Base-by-base conservation (phyloP, 2,888 invertebrate genomes). In the Campoletis raptor region DNA sequence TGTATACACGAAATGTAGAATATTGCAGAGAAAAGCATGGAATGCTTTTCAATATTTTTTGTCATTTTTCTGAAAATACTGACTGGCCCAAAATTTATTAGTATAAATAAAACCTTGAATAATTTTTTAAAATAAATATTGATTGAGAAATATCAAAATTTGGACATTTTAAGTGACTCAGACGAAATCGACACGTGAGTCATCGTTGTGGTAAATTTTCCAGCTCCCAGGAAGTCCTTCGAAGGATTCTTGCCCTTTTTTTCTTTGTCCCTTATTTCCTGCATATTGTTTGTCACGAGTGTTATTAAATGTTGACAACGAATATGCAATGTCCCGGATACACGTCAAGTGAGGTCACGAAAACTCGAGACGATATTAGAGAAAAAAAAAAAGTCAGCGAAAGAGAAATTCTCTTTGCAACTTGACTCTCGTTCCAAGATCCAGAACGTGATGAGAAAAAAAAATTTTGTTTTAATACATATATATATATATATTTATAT, bases 1-100 rank as follows among this genome's bases (percentile, higher is more conserved):
- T 74, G 37, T 54, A n/a, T n/a, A n/a, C n/a, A 64, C 69, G 21
- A 74, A 67, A 79, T 66, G 54, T n/a, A n/a, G n/a, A n/a, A n/a
- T n/a, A n/a, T n/a, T n/a, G n/a, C n/a, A n/a, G n/a, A n/a, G n/a
- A n/a, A n/a, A n/a, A n/a, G n/a, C n/a, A n/a, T n/a, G n/a, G n/a
- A 87, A 89, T 87, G 88, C 86, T 82, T 40, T 18, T 12, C 6
- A 15, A 42, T 69, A 36, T 66, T 48, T 54, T 61, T 30, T 6
- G 40, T 15, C 9, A 52, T 40, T 48, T 64, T 64, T 73, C 30
- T 67, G 40, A 4, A 37, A n/a, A 12, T 15, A 5, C 15, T 15
- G 15, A 30, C 1, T 30, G 30, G 12, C 5, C 15, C 2, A 4
- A 30, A 61, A 15, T 61, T 15, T 12, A 61, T 30, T 61, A 0